phyloP scores from a whole-genome alignment of 1,140 invertebrate species.

The Ectropis grisescens region DNA sequence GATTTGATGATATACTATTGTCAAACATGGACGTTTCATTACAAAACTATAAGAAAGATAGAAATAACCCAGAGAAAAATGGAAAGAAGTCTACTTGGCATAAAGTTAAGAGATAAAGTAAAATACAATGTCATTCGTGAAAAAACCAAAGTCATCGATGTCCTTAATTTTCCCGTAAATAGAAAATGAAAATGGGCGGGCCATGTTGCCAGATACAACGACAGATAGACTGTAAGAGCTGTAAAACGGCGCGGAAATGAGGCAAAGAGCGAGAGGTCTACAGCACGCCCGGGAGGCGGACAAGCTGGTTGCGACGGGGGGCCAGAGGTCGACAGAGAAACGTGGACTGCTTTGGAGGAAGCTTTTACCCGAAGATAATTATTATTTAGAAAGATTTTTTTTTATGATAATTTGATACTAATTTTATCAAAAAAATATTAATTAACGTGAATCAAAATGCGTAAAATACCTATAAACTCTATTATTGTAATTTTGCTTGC shows the following conservation, averaged over 20 bases:
- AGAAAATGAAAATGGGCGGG: no score
- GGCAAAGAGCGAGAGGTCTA: background rate
- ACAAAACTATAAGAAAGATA: background rate
- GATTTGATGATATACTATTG: no score
- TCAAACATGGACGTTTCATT: background rate
- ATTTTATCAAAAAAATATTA: slow-evolving; percentile 1
- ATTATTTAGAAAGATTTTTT: background rate
- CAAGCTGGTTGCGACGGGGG: background rate
- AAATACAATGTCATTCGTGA: background rate
- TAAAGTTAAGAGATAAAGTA: no score
- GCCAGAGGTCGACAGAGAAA: background rate
- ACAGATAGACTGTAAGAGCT: background rate
- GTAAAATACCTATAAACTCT: no score
- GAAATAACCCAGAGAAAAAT: no score
- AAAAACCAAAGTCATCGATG: no score
- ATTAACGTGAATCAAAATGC: no score
- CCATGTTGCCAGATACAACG: no score
- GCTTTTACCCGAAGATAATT: background rate
- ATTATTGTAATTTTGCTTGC: no score
- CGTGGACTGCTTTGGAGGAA: no score
- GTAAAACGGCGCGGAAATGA: background rate
- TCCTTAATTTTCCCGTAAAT: no score
- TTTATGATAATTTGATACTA: background rate
- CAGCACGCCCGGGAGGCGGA: background rate
- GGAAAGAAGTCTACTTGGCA: no score